Conservation (phyloP, 2,888 invertebrate species). For the Acronicta psi region DNA sequence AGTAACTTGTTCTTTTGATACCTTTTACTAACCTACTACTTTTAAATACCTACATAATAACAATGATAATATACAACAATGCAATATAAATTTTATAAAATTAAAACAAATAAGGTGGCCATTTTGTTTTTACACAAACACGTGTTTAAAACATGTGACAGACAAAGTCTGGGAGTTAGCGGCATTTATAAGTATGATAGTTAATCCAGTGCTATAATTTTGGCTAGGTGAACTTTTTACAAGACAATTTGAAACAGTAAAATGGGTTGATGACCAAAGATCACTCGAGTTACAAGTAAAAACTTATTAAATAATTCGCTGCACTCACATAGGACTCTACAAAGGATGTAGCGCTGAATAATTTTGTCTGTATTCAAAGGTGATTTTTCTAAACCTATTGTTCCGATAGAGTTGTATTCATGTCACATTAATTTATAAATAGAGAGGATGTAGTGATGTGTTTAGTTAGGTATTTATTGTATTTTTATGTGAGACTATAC, state of each 20-base stretch:
- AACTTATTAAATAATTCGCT: neutral
- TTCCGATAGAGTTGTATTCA: conserved; percentile 22
- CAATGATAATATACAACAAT: neutral
- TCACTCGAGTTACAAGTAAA: neutral
- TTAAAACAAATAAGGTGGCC: conserved; percentile 15
- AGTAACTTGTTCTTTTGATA: too few species aligned
- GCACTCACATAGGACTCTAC: neutral
- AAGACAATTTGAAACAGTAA: neutral
- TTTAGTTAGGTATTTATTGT: neutral
- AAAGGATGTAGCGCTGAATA: conserved; percentile 17
- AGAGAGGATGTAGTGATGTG: conserved; percentile 20
- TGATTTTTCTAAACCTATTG: conserved; percentile 34
- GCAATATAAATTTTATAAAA: neutral
- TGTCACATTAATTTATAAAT: conserved; percentile 27
- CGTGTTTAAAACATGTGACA: conserved; percentile 9
- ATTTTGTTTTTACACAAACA: conserved; percentile 25
- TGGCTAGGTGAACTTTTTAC: neutral
- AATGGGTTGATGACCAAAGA: too few species aligned
- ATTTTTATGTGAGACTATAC: neutral
- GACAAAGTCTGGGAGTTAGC: neutral
- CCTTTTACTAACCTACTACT: too few species aligned
- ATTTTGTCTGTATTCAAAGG: conserved; percentile 20
- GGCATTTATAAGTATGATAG: neutral
- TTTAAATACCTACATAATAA: neutral
- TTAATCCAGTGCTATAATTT: neutral